Evolutionary conservation across 1,140 invertebrate genomes (phyloP).

Genomic region (Drosophila nebulosa): DNA sequence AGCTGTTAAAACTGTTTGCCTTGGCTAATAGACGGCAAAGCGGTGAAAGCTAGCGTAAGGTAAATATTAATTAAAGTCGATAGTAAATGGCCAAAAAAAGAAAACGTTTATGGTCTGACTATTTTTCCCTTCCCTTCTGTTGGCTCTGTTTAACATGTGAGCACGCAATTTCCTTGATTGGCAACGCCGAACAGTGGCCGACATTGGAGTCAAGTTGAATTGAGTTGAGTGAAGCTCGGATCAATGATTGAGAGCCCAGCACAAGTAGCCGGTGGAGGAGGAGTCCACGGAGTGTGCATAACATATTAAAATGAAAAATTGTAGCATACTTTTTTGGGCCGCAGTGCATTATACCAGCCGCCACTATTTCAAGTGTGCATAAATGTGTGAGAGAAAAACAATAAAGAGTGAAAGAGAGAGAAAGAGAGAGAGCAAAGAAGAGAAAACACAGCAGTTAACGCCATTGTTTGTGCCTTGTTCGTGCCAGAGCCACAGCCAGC

Average conservation of each 20-base stretch:
- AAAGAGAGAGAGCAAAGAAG: constrained; percentile 17
- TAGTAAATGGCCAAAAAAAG: constrained; percentile 66
- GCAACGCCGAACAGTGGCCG: constrained; percentile 28
- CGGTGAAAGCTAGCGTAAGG: constrained; percentile 44
- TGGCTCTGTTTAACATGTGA: constrained; percentile 62
- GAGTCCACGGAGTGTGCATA: constrained; percentile 47
- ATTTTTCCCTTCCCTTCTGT: not conserved
- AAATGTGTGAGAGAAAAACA: not conserved
- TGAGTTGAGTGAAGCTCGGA: constrained; percentile 11
- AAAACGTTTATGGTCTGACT: constrained; percentile 4
- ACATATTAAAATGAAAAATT: constrained; percentile 58
- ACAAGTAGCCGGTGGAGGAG: constrained; percentile 41
- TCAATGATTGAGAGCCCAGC: constrained; percentile 57
- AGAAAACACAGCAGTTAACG: constrained; percentile 46
- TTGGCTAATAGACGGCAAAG: constrained; percentile 60
- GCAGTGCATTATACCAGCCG: constrained; percentile 23
- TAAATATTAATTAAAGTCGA: constrained; percentile 77
- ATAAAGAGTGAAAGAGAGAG: not conserved
- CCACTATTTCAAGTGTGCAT: not conserved
- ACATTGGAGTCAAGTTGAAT: not conserved
- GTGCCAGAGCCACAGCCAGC: constrained; percentile 51
- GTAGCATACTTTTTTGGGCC: constrained; percentile 54
- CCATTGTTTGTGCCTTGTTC: constrained; percentile 62
- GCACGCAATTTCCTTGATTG: constrained; percentile 76
- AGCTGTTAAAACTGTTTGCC: constrained; percentile 77